Conservation (phyloP, 2,113 vertebrate species). For the Cichladusa arquata region DNA sequence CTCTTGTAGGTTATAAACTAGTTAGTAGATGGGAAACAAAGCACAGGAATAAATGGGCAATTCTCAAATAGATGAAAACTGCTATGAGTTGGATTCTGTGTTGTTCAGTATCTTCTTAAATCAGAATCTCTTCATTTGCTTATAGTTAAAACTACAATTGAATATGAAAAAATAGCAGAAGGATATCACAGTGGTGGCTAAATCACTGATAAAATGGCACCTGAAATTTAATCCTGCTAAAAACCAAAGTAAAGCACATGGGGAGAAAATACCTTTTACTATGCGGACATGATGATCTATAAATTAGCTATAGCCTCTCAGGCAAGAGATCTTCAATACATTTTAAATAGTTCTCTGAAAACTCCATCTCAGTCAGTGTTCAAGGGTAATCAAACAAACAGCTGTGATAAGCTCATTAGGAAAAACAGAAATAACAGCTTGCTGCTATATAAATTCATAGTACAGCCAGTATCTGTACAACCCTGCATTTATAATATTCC, state of each 20-base stretch:
- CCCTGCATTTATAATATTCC: neutral
- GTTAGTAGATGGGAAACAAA: neutral
- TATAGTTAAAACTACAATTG: neutral
- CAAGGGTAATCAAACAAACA: slow-evolving; percentile 37
- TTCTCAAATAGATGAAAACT: neutral
- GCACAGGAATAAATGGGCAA: neutral
- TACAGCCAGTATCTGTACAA: neutral
- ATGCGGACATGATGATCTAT: neutral
- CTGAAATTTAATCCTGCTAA: neutral
- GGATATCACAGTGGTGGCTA: neutral
- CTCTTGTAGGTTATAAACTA: neutral
- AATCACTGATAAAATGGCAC: neutral
- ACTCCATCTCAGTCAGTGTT: neutral
- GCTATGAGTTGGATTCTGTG: neutral
- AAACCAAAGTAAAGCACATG: neutral
- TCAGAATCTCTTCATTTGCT: neutral
- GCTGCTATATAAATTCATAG: neutral
- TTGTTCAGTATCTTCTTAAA: neutral
- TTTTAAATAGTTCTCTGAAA: slow-evolving; percentile 7
- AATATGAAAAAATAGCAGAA: neutral
- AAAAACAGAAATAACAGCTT: slow-evolving; percentile 22
- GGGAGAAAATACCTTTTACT: neutral
- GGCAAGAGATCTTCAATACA: neutral
- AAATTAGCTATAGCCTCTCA: neutral
- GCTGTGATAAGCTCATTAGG: slow-evolving; percentile 10